These are phyloP conservation scores for Cydia splendana DNA, from an alignment of 1,140 invertebrate genomes.

Conservation along the genomic window DNA sequence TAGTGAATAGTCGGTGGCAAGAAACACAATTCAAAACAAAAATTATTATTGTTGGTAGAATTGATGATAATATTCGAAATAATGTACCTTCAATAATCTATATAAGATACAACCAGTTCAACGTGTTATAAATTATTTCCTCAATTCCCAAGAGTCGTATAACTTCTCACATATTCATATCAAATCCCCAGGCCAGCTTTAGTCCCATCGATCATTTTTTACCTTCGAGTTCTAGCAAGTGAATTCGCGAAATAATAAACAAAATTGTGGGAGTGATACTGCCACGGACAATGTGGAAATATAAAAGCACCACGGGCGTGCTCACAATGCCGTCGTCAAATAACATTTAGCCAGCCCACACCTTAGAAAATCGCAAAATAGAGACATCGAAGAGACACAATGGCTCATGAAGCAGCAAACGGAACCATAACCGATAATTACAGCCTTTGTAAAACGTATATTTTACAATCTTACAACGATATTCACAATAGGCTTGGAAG, in stretches of 20 bases:
- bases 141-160: slow-evolving; percentile 64
- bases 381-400: slow-evolving; percentile 70
- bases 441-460: slow-evolving; percentile 66
- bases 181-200: slow-evolving; percentile 45
- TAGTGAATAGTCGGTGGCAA: too few relatives aligned
- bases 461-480: slow-evolving; percentile 54
- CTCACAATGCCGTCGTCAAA: slow-evolving; percentile 76
- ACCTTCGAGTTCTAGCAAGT: slow-evolving; percentile 61
- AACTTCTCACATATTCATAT: slow-evolving; percentile 61
- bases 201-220: slow-evolving; percentile 70
- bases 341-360: slow-evolving; percentile 78
- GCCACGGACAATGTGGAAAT: slow-evolving; percentile 49
- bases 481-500: slow-evolving; percentile 48
- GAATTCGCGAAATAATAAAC: slow-evolving; percentile 68
- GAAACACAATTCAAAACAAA: too few relatives aligned
- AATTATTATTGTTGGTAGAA: too few relatives aligned
- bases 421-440: slow-evolving; percentile 75
- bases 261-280: slow-evolving; percentile 78
- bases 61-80: too few relatives aligned
- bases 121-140: slow-evolving; percentile 31
- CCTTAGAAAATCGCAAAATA: slow-evolving; percentile 79
- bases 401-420: slow-evolving; percentile 61
- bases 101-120: slow-evolving; percentile 33
- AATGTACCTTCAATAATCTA: too few relatives aligned
- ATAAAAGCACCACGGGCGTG: slow-evolving; percentile 71